Conservation (phyloP, 2,888 invertebrate species). For the Anorthoa munda region DNA sequence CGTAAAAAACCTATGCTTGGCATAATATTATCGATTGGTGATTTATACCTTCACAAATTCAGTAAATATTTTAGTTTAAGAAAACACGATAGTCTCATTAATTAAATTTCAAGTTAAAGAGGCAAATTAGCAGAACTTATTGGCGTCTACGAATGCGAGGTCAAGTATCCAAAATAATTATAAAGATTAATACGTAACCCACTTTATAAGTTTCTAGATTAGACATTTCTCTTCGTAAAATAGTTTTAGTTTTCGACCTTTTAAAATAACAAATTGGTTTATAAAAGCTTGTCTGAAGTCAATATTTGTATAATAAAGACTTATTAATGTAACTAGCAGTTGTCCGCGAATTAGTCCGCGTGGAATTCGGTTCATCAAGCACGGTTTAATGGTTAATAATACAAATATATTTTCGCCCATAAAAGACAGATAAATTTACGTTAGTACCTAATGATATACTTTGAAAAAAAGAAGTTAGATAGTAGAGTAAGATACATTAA, state of each 20-base stretch:
- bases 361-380: too few relatives aligned
- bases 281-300: not conserved
- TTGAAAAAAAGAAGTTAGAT: too few relatives aligned
- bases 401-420: too few relatives aligned
- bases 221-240: constrained; percentile 4
- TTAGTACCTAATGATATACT: too few relatives aligned
- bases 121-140: constrained; percentile 11
- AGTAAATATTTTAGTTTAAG: not conserved
- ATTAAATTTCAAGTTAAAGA: constrained; percentile 11
- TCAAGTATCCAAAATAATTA: not conserved
- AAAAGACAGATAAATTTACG: too few relatives aligned
- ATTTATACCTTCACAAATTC: not conserved
- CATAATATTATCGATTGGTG: too few relatives aligned
- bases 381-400: too few relatives aligned
- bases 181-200: not conserved
- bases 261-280: not conserved
- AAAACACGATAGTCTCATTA: constrained; percentile 18
- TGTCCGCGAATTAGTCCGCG: too few relatives aligned
- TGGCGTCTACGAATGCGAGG: not conserved
- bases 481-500: too few relatives aligned
- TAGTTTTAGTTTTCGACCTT: not conserved
- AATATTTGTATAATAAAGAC: not conserved
- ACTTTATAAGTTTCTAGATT: constrained; percentile 7
- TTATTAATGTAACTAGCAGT: too few relatives aligned
- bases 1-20: too few relatives aligned